Base-by-base conservation (phyloP, 2,888 invertebrate species). In the Aporophyla nigra region DNA sequence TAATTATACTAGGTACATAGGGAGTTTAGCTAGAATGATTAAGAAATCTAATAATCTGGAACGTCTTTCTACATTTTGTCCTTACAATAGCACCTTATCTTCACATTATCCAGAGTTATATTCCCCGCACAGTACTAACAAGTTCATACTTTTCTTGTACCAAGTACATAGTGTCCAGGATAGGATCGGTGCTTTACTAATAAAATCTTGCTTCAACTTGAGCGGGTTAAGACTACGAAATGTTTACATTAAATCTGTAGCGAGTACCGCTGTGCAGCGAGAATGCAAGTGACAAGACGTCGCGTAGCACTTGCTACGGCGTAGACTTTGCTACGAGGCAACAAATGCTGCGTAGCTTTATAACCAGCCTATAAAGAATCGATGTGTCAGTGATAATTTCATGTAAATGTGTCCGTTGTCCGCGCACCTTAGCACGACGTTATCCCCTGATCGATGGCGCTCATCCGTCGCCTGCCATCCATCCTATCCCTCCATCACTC, bases 391-490 rank as follows among this genome's bases (percentile, higher is more conserved):
- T 71, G 24, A 56, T 73, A 82, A 77, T 68, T 71, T 73, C 63
- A 81, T 82, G 82, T 76, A 72, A 83, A 83, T 78, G 59, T 65
- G 46, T 58, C 51, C 14, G 24, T 6, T 68, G 62, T 33, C 33
- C 33, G 72, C 77, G 67, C 86, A 85, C 83, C 86, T 67, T 46
- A 51, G 61, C 61, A 58, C 40, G 58, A 70, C 70, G 67, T 77
- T 66, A 83, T 85, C 82, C 82, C 24, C 61, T 82, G 82, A 83
- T 56, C 58, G 67, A 86, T 83, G 83, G 68, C 73, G 12, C 62
- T 82, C 85, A 72, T 82, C 77, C 69, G 56, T 83, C 72, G 69
- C 27, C 63, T 43, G 78, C 71, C 71, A 51, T 74, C 40, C 54
- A 62, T 14, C 46, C 40, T 24, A 9, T 24, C 62, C 74, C 43